These are phyloP conservation scores for Ictalurus furcatus DNA, from an alignment of 2,113 vertebrate genomes.

Conservation along the genomic window DNA sequence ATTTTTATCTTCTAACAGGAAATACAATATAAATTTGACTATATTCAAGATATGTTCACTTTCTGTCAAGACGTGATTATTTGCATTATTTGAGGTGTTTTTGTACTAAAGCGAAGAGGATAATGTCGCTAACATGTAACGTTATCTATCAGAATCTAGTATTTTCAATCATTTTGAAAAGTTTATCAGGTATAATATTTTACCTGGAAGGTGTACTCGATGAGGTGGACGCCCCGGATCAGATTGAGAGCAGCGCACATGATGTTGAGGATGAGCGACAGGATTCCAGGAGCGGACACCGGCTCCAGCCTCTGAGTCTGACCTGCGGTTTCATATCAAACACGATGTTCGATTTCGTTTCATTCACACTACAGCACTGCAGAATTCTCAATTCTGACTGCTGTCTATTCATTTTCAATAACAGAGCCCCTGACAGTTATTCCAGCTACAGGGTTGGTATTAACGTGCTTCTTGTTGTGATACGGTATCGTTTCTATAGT, in stretches of 20 bases:
- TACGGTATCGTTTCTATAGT: not conserved
- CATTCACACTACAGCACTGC: not conserved
- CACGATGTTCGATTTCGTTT: not conserved
- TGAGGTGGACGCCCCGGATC: slow-evolving; percentile 89
- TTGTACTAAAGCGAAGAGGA: not conserved
- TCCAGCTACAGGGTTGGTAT: not conserved
- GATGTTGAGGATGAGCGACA: slow-evolving; percentile 93
- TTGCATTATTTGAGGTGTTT: not conserved
- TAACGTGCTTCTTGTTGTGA: not conserved
- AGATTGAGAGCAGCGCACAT: slow-evolving; percentile 93
- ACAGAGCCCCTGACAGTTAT: not conserved
- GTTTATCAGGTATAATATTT: not conserved
- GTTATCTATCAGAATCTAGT: not conserved
- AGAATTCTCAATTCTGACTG: not conserved
- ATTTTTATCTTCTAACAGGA: not conserved
- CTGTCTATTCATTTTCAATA: not conserved
- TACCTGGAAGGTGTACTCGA: slow-evolving; percentile 92
- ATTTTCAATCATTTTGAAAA: not conserved
- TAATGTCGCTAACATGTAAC: not conserved
- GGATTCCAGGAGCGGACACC: slow-evolving; percentile 84
- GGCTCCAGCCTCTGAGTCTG: slow-evolving; percentile 81
- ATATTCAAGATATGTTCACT: not conserved
- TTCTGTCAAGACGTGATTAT: not conserved
- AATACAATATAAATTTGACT: not conserved
- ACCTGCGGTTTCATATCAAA: slow-evolving; percentile 61